These are phyloP conservation scores for Caenorhabditis drosophilae DNA, from an alignment of 2,888 invertebrate species.

Conservation along the genomic window DNA sequence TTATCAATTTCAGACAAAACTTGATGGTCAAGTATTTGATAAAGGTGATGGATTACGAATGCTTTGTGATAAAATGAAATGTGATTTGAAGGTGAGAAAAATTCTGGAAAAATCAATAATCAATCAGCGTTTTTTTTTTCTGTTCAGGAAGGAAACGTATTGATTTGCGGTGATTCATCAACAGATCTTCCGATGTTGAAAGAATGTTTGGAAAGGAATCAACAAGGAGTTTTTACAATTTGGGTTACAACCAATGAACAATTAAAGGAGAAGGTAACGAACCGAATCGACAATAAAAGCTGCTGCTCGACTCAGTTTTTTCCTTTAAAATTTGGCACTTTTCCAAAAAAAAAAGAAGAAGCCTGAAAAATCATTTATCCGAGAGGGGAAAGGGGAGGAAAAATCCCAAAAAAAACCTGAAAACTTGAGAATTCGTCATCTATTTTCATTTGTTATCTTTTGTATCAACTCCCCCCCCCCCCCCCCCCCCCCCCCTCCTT, in stretches of 20 bases:
- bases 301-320: no score
- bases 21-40: slow-evolving; percentile 63
- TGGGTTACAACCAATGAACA: slow-evolving; percentile 62
- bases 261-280: slow-evolving; percentile 54
- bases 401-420: no score
- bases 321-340: neutral
- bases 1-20: slow-evolving; percentile 41
- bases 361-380: no score
- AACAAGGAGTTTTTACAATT: slow-evolving; percentile 63
- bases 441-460: no score
- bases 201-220: slow-evolving; percentile 61
- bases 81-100: slow-evolving; percentile 20
- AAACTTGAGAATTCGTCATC: no score
- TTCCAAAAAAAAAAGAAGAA: slow-evolving; percentile 4
- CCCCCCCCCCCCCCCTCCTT: no score
- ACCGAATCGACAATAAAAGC: no score
- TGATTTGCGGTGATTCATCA: slow-evolving; percentile 68
- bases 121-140: neutral
- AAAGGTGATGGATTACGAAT: slow-evolving; percentile 67
- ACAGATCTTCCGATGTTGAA: slow-evolving; percentile 68
- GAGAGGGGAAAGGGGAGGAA: no score
- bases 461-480: no score
- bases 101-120: neutral
- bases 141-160: slow-evolving; percentile 67
- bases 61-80: slow-evolving; percentile 54